Conservation (phyloP, 2,888 invertebrate species). For the Aphidius colemani region DNA sequence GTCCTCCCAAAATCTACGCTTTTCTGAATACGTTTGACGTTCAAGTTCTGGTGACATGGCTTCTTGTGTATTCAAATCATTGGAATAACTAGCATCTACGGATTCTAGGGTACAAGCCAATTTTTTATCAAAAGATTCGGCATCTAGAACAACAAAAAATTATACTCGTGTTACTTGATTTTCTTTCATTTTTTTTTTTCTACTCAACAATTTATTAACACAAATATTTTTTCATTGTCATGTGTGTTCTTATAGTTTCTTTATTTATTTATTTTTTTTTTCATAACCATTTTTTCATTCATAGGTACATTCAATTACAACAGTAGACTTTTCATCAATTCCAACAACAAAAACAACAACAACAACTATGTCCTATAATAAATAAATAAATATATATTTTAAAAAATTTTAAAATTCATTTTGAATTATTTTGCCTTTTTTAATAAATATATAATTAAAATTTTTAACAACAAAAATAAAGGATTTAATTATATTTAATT, state of each 20-base stretch:
- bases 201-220: constrained; percentile 20
- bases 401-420: too few relatives aligned
- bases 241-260: too few relatives aligned
- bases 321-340: too few relatives aligned
- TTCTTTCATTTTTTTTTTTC: constrained; percentile 31
- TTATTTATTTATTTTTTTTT: too few relatives aligned
- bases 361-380: too few relatives aligned
- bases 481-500: constrained; percentile 23
- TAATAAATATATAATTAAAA: constrained; percentile 27
- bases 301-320: too few relatives aligned
- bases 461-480: constrained; percentile 31
- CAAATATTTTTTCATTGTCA: too few relatives aligned
- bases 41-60: constrained; percentile 47
- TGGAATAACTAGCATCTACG: constrained; percentile 57
- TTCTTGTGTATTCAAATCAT: constrained; percentile 47
- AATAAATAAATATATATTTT: too few relatives aligned
- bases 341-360: too few relatives aligned
- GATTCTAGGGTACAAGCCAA: constrained; percentile 57
- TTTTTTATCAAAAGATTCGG: constrained; percentile 57
- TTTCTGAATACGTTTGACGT: constrained; percentile 56
- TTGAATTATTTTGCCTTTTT: too few relatives aligned
- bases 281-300: too few relatives aligned
- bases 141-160: constrained; percentile 59
- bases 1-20: constrained; percentile 58
- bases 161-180: constrained; percentile 42